Conservation (phyloP, 2,797 vertebrate species). For the Hypotaenidia okinawae region DNA sequence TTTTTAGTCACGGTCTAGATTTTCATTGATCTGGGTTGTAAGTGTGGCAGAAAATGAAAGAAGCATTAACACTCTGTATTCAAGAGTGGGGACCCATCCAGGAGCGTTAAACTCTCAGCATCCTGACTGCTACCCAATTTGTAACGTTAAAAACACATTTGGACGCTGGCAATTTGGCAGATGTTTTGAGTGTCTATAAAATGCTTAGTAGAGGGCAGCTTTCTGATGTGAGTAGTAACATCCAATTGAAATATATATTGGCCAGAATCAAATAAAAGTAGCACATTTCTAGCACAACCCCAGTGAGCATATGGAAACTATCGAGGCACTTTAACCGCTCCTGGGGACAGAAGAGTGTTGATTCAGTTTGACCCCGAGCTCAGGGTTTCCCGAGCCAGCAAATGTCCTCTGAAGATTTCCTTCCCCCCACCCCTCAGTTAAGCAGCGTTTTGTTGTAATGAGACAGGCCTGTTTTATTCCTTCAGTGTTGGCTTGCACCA, state of each 20-base stretch:
- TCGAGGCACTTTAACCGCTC: not conserved
- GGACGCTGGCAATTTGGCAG: slow-evolving; percentile 65
- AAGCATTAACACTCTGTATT: slow-evolving; percentile 3
- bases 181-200: slow-evolving; percentile 51
- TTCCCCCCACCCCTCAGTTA: not conserved
- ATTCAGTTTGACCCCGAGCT: not conserved
- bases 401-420: not conserved
- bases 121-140: slow-evolving; percentile 55
- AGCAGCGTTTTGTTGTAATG: not conserved
- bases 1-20: slow-evolving; percentile 33
- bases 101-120: slow-evolving; percentile 40
- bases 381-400: not conserved
- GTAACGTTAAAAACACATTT: slow-evolving; percentile 64
- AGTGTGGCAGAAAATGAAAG: slow-evolving; percentile 59
- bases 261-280: slow-evolving; percentile 24
- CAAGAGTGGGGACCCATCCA: not conserved
- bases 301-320: slow-evolving; percentile 16
- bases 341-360: not conserved
- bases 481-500: not conserved
- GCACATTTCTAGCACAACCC: not conserved
- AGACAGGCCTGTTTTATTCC: not conserved
- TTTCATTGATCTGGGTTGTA: slow-evolving; percentile 40
- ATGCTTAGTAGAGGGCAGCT: slow-evolving; percentile 38
- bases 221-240: slow-evolving; percentile 29
- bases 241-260: slow-evolving; percentile 16